Conservation (phyloP, 2,888 invertebrate genomes). For the Drosophila merina region DNA sequence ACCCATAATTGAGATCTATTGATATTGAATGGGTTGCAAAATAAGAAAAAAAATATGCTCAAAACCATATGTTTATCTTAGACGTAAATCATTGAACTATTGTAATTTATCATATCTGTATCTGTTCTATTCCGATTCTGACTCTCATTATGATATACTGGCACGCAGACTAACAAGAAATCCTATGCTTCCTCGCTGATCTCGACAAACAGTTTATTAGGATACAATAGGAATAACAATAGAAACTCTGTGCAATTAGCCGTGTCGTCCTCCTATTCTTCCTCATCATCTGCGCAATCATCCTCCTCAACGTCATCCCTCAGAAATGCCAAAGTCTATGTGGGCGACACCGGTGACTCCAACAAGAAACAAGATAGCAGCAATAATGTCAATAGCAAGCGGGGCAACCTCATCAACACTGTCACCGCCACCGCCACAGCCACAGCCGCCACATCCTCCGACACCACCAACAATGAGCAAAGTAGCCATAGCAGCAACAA, state of each 20-base stretch:
- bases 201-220: constrained; percentile 84
- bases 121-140: constrained; percentile 68
- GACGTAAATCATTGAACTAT: constrained; percentile 35
- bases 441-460: constrained; percentile 57
- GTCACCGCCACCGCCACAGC: constrained; percentile 54
- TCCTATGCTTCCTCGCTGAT: constrained; percentile 84
- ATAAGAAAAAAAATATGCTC: not conserved
- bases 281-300: constrained; percentile 64
- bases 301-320: constrained; percentile 61
- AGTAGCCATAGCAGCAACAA: constrained; percentile 66
- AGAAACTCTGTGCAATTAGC: constrained; percentile 81
- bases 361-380: constrained; percentile 48
- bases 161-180: constrained; percentile 83
- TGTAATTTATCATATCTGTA: constrained; percentile 61
- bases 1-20: constrained; percentile 13
- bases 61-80: constrained; percentile 15
- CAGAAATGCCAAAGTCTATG: constrained; percentile 74
- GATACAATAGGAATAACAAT: constrained; percentile 81
- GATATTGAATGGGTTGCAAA: not conserved
- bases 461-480: constrained; percentile 60
- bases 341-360: constrained; percentile 77
- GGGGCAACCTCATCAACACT: constrained; percentile 47
- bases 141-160: constrained; percentile 48
- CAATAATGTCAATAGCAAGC: constrained; percentile 46
- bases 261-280: constrained; percentile 67